Conservation (phyloP, 1,140 invertebrate species). For the Eciton burchellii region DNA sequence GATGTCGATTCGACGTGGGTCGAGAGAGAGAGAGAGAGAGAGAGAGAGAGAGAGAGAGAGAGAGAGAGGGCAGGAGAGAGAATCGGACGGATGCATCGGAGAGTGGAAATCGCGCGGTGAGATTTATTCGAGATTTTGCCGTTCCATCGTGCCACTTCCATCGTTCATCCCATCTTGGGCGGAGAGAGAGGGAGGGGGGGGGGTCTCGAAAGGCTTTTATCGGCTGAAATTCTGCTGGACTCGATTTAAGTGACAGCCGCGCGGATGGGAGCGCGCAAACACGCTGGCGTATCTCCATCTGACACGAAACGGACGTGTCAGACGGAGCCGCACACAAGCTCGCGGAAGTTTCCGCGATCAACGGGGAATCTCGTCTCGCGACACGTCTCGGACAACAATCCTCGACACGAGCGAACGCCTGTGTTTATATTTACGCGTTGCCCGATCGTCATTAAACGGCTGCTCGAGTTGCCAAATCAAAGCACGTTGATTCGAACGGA, state of each 20-base stretch:
- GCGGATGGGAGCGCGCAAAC: constrained; percentile 3
- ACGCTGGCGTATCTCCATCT: constrained; percentile 22
- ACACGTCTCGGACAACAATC: background rate
- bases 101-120: background rate
- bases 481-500: no score
- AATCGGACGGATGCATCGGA: constrained; percentile 29
- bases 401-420: no score
- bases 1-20: no score
- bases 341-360: background rate
- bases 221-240: constrained; percentile 37
- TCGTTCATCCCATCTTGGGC: constrained; percentile 3
- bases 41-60: background rate
- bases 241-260: constrained; percentile 34
- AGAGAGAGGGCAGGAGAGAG: constrained; percentile 1
- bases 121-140: constrained; percentile 26
- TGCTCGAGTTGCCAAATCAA: no score
- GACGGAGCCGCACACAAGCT: background rate
- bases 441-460: no score
- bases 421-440: no score
- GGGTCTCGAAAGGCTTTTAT: constrained; percentile 43
- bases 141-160: background rate
- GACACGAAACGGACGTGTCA: constrained; percentile 5
- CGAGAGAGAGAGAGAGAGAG: background rate
- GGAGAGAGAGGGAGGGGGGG: no score
- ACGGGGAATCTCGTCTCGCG: background rate